phyloP scores from a whole-genome alignment of 1,140 invertebrate species.

The Drosophila ogumai region DNA sequence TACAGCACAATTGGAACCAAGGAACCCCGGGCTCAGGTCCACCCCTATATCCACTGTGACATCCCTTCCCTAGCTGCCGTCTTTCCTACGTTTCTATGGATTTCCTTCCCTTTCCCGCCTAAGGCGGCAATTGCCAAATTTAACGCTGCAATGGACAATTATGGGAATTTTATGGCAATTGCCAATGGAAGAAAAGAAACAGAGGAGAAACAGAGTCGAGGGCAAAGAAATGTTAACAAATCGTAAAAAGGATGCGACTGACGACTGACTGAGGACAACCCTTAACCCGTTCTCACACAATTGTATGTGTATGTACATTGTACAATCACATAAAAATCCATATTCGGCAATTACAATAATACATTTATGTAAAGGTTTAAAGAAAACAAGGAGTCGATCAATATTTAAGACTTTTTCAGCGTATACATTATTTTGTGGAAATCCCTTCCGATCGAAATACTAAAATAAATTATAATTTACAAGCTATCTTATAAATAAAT shows the following conservation, averaged over 20 bases:
- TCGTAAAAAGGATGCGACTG: conserved; percentile 64
- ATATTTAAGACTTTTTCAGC: not conserved
- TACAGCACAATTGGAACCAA: conserved; percentile 46
- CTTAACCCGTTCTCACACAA: conserved; percentile 29
- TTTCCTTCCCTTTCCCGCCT: conserved; percentile 17
- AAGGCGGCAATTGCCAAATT: conserved; percentile 64
- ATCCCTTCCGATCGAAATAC: not conserved
- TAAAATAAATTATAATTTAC: not conserved
- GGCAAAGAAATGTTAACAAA: conserved; percentile 70
- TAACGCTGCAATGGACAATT: conserved; percentile 77
- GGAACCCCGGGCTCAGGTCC: conserved; percentile 12
- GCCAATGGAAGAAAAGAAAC: conserved; percentile 54
- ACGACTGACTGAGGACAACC: conserved; percentile 11
- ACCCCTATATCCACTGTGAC: conserved; percentile 20
- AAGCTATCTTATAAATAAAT: not conserved
- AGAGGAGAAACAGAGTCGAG: conserved; percentile 29
- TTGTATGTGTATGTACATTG: not conserved
- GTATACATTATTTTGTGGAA: not conserved
- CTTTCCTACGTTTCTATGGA: conserved; percentile 1
- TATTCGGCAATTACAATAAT: conserved; percentile 32
- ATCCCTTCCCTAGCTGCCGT: not conserved
- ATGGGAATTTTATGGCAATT: conserved; percentile 79
- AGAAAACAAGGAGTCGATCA: not conserved
- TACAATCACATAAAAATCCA: conserved; percentile 31
- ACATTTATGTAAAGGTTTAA: conserved; percentile 15